Base-by-base conservation (phyloP, 2,888 invertebrate genomes). In the Drosophila prolongata region DNA sequence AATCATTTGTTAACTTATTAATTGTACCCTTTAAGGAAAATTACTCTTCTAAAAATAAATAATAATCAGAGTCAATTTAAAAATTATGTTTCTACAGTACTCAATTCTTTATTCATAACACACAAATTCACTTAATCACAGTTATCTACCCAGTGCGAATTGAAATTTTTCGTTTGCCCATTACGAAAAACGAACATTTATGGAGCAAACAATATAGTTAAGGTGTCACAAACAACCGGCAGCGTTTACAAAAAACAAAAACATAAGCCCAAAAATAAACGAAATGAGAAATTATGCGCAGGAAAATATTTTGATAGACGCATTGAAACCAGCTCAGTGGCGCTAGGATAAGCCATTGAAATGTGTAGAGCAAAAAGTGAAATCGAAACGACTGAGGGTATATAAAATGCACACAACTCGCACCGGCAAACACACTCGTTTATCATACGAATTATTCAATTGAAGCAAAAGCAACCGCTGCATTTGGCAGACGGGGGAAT, bases 401-500 rank as follows among this genome's bases (percentile, higher is more conserved):
- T 71, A 83, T 78, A 83, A 80, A 83, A 81, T 67, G 70, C 79
- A 80, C 70, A 73, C 52, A 42, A 50, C 59, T 19, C 57, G 38
- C 52, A 58, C 9, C 19, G 27, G 43, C 58, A 55, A 75, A 66
- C 53, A 62, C 55, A 60, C 74, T 43, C 65, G 54, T 66, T 66
- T 66, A 66, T 66, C 74, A 56, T 64, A 65, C 79, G 77, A 81
- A 83, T 84, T 87, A 83, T 83, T 87, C 76, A 84, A 87, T 87
- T 85, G 75, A 81, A 72, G 80, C 83, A 78, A 50, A 68, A 67
- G 71, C 70, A 72, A 70, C 64, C 67, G 66, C 77, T 83, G 83
- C 79, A 87, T 81, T 76, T 87, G 85, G 81, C 82, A 83, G 60
- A 46, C 64, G 59, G 74, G 77, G 70, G 75, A 76, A 79, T 87